Conservation (phyloP, 2,888 invertebrate species). For the Emesis furor region DNA sequence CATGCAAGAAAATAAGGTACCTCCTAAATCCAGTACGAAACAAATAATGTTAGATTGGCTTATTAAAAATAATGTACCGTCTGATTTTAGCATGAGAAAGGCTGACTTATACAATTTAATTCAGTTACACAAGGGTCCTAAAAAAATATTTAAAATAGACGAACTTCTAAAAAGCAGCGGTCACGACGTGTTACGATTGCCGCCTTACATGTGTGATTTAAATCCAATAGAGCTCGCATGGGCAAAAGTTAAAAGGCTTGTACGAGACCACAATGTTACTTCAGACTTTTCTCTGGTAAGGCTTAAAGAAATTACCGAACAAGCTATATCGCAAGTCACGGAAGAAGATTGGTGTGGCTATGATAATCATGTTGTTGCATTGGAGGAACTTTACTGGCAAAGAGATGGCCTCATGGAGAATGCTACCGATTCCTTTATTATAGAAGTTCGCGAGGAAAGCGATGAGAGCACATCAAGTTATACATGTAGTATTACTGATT, state of each 20-base stretch:
- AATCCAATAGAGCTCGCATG: background rate
- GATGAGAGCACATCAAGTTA: background rate
- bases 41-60: too few relatives aligned
- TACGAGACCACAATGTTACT: background rate
- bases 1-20: too few relatives aligned
- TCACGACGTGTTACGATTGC: too few relatives aligned
- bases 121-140: too few relatives aligned
- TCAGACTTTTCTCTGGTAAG: background rate
- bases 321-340: background rate
- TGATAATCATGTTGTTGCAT: background rate
- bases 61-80: too few relatives aligned
- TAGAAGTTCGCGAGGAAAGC: background rate
- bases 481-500: too few relatives aligned
- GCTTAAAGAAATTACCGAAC: background rate
- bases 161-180: too few relatives aligned
- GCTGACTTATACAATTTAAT: too few relatives aligned
- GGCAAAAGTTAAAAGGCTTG: background rate
- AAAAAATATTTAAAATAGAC: too few relatives aligned
- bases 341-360: background rate
- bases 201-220: too few relatives aligned
- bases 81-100: too few relatives aligned
- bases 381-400: background rate
- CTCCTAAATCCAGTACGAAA: too few relatives aligned
- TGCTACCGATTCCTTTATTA: background rate
- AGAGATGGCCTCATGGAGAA: background rate